Evolutionary conservation across 2,888 invertebrate genomes (phyloP), one percentile per base, ranked within the genome.

Genomic region (Euzophera pinguis): DNA sequence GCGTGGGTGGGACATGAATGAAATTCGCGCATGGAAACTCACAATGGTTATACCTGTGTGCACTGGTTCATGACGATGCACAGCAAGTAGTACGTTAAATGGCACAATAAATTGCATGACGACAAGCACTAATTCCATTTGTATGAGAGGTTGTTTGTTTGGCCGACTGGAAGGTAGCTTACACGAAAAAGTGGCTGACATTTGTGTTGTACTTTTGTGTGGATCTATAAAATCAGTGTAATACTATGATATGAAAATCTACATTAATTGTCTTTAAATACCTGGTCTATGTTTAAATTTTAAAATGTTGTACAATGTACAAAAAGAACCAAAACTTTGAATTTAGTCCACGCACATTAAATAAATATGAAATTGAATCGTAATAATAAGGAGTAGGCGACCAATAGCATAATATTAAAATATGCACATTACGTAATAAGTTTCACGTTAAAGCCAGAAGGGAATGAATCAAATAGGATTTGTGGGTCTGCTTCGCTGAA

Each of bases 1-100:
- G 70, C 71, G 86, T 85, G 79, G 85, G 84, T 61, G 75, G 69
- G 43, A 35, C 69, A 77, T 81, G 79, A 84, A 85, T 82, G 81
- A 82, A 81, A 74, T 81, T 83, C 64, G 75, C 75, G 52, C 53
- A 51, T 45, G 51, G n/a, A 43, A 37, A 13, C 27, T 27, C 61
- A 72, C 64, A 71, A 62, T 64, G 61, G 59, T 53, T 59, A 65
- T 61, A 69, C 69, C 69, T 71, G 67, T 68, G 62, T 61, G 55
- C 61, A 63, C 69, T 63, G 60, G 71, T 67, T 71, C 61, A 69
- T 62, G 62, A 57, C 63, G 64, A 63, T 61, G 22, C 35, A 14
- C 53, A 52, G 47, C 55, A 56, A 50, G 29, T 50, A 10, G 39
- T 34, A 50, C 42, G 38, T 3, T 52, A 53, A 22, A 35, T 55